Conservation (phyloP, 1,140 invertebrate genomes). For the Orchestia grillus region DNA sequence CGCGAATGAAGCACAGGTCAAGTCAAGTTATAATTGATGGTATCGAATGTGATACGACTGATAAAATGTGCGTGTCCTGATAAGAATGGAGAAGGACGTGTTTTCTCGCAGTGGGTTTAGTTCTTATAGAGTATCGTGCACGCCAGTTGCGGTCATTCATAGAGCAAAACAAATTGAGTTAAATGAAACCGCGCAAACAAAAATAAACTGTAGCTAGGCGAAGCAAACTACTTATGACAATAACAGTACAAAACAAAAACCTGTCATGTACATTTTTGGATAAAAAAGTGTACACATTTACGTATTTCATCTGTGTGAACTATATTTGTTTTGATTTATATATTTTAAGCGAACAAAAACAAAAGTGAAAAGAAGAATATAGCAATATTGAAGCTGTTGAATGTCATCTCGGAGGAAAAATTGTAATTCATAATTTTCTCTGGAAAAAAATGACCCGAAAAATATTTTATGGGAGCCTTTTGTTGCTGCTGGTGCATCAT, state of each 20-base stretch:
- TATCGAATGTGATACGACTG: constrained; percentile 24
- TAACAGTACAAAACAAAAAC: neutral
- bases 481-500: neutral
- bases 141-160: neutral
- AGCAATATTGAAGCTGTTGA: neutral
- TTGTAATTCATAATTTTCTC: neutral
- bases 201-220: neutral
- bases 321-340: neutral
- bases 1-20: neutral
- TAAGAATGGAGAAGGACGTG: constrained; percentile 5
- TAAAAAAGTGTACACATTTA: neutral
- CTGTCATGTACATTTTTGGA: neutral
- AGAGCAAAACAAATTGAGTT: neutral
- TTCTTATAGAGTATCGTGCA: neutral
- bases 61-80: constrained; percentile 5
- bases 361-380: neutral
- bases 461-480: neutral
- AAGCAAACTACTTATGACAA: neutral
- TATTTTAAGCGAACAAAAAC: neutral
- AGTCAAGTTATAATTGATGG: neutral
- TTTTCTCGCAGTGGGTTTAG: constrained; percentile 17
- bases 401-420: neutral
- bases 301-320: neutral
- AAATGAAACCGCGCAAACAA: neutral
- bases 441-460: neutral